Evolutionary conservation across 2,797 vertebrate species (phyloP), one percentile per base, ranked within the genome.

Genomic region (Streptopelia turtur): DNA sequence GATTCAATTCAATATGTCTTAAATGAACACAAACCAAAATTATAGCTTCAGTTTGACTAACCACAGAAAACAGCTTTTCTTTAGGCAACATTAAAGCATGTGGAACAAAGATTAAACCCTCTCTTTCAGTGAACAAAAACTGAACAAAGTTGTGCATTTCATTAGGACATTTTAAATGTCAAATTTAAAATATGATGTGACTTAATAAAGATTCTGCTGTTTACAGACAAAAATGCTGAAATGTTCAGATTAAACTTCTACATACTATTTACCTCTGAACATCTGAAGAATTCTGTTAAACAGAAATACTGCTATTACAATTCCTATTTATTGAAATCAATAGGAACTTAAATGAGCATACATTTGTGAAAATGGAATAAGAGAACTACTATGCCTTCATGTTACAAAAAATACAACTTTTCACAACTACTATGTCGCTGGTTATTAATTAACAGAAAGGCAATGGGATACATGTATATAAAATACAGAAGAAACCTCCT

Each of bases 11-110:
- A 49, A 10, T 39, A 56, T 30, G n/a, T 65, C 86, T 83, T 64
- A 87, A 89, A 92, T 45, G 53, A 31, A 70, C 70, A 78, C 22
- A 83, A 83, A 86, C 76, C 69, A 86, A 91, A 96, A 91, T 81
- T 71, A 81, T 4, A 87, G 61, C 20, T 95, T 86, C 41, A 47
- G 85, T 35, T 49, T 88, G 90, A 90, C 83, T 83, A 90, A 86
- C 69, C 61, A 90, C 57, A 91, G 90, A 93, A 83, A 53, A 78
- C 31, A 81, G 80, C 56, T 88, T 86, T 92, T 69, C 72, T 93
- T 91, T 39, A 91, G 57, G 47, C 30, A 79, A 55, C 35, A 86
- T 61, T 43, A 64, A 90, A 86, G 43, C n/a, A 61, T 25, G 66
- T n/a, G 49, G 39, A 95, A 79, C 8, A 82, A 90, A 61, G 84